Conservation (phyloP, 2,888 invertebrate genomes). For the Hetaerina titia region DNA sequence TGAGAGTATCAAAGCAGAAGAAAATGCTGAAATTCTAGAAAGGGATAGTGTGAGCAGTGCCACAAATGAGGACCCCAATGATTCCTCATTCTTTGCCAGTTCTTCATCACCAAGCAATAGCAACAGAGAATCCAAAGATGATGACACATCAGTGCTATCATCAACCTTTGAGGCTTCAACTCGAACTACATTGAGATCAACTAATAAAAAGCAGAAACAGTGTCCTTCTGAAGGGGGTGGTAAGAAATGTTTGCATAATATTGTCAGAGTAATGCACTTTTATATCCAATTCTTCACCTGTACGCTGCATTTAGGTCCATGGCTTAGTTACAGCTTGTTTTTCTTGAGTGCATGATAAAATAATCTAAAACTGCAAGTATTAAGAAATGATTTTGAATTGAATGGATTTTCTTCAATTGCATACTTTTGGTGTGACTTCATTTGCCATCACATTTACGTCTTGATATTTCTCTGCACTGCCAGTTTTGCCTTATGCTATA, state of each 20-base stretch:
- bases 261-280: background rate
- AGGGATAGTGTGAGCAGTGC: background rate
- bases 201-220: background rate
- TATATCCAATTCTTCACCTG: background rate
- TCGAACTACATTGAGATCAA: background rate
- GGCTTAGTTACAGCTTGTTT: background rate
- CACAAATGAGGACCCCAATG: background rate
- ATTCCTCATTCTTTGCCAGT: background rate
- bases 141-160: background rate
- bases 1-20: conserved; percentile 52
- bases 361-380: background rate
- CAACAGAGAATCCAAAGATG: conserved; percentile 30
- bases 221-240: background rate
- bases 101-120: background rate
- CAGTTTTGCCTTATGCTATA: background rate
- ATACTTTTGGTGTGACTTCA: background rate
- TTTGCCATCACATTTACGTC: background rate
- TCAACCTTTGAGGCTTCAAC: background rate
- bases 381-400: background rate
- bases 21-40: conserved; percentile 13
- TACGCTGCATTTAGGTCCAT: background rate
- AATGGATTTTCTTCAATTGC: background rate
- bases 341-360: background rate
- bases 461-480: background rate
- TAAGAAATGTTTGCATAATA: background rate